Percentiles rank a stretch among this genome's conserved stretches.
phyloP scores from a whole-genome alignment of 1,140 invertebrate genomes.

The Potamilus streckersoni region DNA sequence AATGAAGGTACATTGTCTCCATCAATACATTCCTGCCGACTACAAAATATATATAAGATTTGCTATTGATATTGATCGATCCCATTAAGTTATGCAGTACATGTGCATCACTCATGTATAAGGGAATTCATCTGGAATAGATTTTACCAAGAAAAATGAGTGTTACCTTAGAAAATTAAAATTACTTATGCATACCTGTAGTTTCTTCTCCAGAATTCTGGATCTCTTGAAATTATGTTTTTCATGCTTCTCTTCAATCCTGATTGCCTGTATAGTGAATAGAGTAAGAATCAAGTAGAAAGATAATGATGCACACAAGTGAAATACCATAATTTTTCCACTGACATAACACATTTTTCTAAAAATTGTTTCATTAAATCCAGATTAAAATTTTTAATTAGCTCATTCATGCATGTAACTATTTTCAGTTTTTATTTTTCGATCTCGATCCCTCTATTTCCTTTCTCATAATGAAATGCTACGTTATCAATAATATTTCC shows the following conservation, averaged over 20 bases:
- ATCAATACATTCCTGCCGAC: too few relatives aligned
- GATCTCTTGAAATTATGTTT: slow-evolving; percentile 87
- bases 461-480: too few relatives aligned
- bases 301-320: slow-evolving; percentile 76
- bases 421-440: too few relatives aligned
- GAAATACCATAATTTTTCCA: background rate
- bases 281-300: slow-evolving; percentile 1
- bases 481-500: too few relatives aligned
- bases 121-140: background rate
- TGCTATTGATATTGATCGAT: too few relatives aligned
- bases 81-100: background rate
- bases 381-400: too few relatives aligned
- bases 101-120: background rate
- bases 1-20: too few relatives aligned
- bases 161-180: background rate
- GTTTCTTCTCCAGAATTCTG: slow-evolving; percentile 82
- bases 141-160: background rate
- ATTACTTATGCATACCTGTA: slow-evolving; percentile 66
- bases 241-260: slow-evolving; percentile 73
- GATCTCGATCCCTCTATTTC: too few relatives aligned
- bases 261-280: slow-evolving; percentile 53
- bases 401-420: too few relatives aligned
- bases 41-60: too few relatives aligned
- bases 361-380: too few relatives aligned
- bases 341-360: too few relatives aligned